Conservation (phyloP, 2,888 invertebrate species). For the Apamea anceps region DNA sequence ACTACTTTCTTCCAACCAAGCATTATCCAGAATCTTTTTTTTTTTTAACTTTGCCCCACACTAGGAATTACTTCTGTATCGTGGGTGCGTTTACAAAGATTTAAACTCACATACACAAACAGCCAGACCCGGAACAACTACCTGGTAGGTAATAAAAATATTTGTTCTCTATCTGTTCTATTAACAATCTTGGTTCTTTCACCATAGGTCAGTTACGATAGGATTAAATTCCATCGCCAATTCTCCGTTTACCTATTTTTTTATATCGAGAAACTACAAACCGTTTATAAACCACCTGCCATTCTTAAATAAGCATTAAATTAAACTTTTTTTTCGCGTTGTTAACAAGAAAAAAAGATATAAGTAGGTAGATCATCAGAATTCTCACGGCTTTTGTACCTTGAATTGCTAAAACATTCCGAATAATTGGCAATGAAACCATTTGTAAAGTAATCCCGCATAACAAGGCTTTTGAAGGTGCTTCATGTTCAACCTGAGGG, state of each 20-base stretch:
- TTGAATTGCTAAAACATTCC: background rate
- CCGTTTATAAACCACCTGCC: background rate
- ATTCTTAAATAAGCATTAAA: constrained; percentile 32
- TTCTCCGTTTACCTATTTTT: background rate
- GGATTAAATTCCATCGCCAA: background rate
- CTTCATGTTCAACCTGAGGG: too few relatives aligned
- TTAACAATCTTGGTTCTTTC: too few relatives aligned
- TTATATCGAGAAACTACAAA: background rate
- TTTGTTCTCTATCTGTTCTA: too few relatives aligned
- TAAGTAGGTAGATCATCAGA: background rate
- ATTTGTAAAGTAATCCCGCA: background rate
- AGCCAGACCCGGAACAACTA: too few relatives aligned
- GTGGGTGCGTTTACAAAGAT: too few relatives aligned
- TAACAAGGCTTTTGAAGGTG: background rate
- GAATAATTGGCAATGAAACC: background rate
- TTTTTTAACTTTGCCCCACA: too few relatives aligned
- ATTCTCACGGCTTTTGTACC: constrained; percentile 1
- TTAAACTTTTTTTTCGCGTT: constrained; percentile 6
- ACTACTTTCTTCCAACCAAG: too few relatives aligned
- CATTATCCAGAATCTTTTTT: too few relatives aligned
- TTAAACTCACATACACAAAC: too few relatives aligned
- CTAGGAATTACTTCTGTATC: too few relatives aligned
- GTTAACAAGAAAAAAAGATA: background rate
- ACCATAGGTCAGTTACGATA: background rate
- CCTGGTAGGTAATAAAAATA: too few relatives aligned